Evolutionary conservation across 2,797 vertebrate species (phyloP), one percentile per base, ranked within the genome.

Genomic region (Pempheris klunzingeri): DNA sequence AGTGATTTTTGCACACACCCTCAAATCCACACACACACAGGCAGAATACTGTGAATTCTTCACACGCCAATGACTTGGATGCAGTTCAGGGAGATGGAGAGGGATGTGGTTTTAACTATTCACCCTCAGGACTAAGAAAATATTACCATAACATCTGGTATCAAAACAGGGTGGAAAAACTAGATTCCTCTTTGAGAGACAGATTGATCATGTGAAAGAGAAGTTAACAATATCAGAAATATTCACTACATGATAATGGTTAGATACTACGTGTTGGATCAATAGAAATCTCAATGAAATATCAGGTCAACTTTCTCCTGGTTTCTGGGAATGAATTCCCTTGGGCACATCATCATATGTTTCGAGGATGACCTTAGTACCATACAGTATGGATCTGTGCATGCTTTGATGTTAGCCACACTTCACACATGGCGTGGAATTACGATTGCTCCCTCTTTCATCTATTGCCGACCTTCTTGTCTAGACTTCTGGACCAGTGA

Each of bases 111-210:
- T 92, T 86, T 70, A 73, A 74, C 68, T 64, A 67, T 82, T 78
- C 60, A 61, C 71, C 77, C 74, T 63, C 20, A 69, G 72, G 85
- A 85, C 71, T 60, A 32, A 71, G 59, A 78, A 76, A 82, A 80
- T 88, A 92, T 88, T 87, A 77, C 64, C 79, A 88, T 83, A 87
- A 87, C 84, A 90, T 88, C 74, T 87, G 77, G 72, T 62, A 85
- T 82, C 32, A 88, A 87, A 91, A 87, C 68, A 61, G 36, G 57
- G 58, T 61, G 65, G 57, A 57, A 75, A 82, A 76, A 71, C 38
- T 30, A 63, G 49, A 78, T 68, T 79, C 7, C 59, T 50, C 17
- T 64, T 53, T 64, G 22, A 70, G 15, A 1, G 7, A 61, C 46
- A 50, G 28, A 53, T 34, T 71, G 38, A 59, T 59, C 30, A 78